Evolutionary conservation across 2,797 vertebrate species (phyloP), one percentile per base, ranked within the genome.

Genomic region (Synaphobranchus kaupii): DNA sequence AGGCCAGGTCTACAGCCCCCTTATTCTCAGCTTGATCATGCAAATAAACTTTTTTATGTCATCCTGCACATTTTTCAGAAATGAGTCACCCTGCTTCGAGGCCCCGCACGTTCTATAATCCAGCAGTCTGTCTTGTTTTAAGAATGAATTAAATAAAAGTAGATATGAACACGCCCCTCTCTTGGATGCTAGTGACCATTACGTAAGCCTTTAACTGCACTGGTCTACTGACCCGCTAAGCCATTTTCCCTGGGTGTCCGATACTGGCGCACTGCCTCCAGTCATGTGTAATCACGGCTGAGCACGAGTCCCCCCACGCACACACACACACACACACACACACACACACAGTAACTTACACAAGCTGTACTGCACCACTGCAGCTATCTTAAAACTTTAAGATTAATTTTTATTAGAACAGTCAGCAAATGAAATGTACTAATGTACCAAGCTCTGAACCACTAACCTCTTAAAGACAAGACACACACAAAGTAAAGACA

Each of bases 11-110:
- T 39, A 54, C 63, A 68, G 68, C 28, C 71, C 52, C n/a, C 56
- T 85, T 85, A 12, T 7, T 17, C 60, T 82, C 73, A 71, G 78
- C 10, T 82, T 66, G 85, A 71, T 71, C 52, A 20, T 34, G 58
- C 78, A 78, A 86, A 86, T 86, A 86, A 86, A 80, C 73, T 48
- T 54, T 39, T 66, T 31, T 22, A 17, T 28, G 13, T 58, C 56
- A 56, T 82, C 56, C 47, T 31, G 76, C 15, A 10, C 39, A 47
- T 86, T 58, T 56, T 22, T 31, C 15, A 60, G 48, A 25, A 44
- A 82, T 39, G 39, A 86, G 4, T 81, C 52, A 34, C 20, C 2
- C 12, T 52, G 9, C 34, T 82, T 22, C 12, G 82, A 71, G 47
- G 60, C 60, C 22, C 58, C 13, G 20, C 60, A 44, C 31, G 63